These are phyloP conservation scores for Rhea americana DNA, from an alignment of 2,113 vertebrate genomes.

Conservation along the genomic window DNA sequence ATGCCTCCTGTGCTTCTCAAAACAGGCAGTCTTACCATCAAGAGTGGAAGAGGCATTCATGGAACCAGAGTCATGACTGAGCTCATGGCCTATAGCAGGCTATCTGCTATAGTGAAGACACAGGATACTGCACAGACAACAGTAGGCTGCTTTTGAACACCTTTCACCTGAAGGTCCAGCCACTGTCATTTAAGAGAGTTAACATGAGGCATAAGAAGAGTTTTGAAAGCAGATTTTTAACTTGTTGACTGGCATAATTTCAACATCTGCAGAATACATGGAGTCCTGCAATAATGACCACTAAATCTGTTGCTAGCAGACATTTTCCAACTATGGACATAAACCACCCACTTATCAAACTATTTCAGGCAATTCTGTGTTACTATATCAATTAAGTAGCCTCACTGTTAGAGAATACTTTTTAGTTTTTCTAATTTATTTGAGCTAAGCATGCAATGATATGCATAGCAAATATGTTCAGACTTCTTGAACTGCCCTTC, in stretches of 20 bases:
- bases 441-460: neutral
- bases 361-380: neutral
- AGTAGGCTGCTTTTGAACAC: neutral
- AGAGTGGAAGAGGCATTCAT: neutral
- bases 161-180: neutral
- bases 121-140: neutral
- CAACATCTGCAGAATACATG: neutral
- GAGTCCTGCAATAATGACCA: neutral
- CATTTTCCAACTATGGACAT: neutral
- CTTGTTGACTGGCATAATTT: neutral
- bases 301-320: neutral
- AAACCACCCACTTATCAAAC: neutral
- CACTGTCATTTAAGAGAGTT: neutral
- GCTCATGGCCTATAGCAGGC: fast-evolving
- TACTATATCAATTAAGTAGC: neutral
- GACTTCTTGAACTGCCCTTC: neutral
- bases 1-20: neutral
- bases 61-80: neutral
- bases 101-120: neutral
- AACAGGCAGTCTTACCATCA: neutral
- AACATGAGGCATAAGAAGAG: neutral
- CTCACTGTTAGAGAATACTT: neutral
- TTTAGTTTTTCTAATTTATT: neutral
- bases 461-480: neutral
- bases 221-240: neutral